Base-by-base conservation (phyloP, 2,113 vertebrate genomes). In the Gallinago paraguaiae region DNA sequence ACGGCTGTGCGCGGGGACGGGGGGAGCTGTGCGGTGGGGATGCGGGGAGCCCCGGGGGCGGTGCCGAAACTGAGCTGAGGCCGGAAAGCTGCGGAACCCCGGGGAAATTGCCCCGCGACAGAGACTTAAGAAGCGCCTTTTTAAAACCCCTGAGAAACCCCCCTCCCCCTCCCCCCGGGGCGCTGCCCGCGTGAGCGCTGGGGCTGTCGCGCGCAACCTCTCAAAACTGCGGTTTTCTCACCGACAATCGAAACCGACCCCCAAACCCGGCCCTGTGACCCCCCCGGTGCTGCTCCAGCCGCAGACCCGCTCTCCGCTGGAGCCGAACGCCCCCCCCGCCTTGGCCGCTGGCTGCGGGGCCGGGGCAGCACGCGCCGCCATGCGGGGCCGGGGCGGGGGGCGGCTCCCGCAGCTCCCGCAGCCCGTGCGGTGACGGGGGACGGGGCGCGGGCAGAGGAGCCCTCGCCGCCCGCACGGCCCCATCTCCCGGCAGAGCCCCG, bases 131-230 rank as follows among this genome's bases (percentile, higher is more conserved):
- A 17, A 35, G 14, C 37, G 14, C 2, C 19, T 61, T 45, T 18
- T 23, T 3, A 22, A 68, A 45, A 50, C 4, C n/a, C 4, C 7
- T 9, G 3, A 19, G 3, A 9, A 78, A 14, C 24, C 7, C 7
- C 11, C n/a, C n/a, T n/a, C n/a, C n/a, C n/a, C n/a, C n/a, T n/a
- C n/a, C n/a, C n/a, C n/a, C n/a, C n/a, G n/a, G n/a, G n/a, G n/a
- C n/a, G n/a, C n/a, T n/a, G n/a, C n/a, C 43, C 2, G 0, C 41
- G 41, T 10, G 41, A 11, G 22, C 1, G 13, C 9, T 31, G 2
- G 56, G 37, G 50, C 57, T 48, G 17, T 17, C 45, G 69, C 16
- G 16, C 37, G 18, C 15, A 33, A 12, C 9, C 17, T n/a, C 48
- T 15, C 13, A 24, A 60, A 16, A 35, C 5, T n/a, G 56, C 20